These are phyloP conservation scores for Eleutherodactylus coqui DNA, from an alignment of 2,797 vertebrate species.

Conservation along the genomic window DNA sequence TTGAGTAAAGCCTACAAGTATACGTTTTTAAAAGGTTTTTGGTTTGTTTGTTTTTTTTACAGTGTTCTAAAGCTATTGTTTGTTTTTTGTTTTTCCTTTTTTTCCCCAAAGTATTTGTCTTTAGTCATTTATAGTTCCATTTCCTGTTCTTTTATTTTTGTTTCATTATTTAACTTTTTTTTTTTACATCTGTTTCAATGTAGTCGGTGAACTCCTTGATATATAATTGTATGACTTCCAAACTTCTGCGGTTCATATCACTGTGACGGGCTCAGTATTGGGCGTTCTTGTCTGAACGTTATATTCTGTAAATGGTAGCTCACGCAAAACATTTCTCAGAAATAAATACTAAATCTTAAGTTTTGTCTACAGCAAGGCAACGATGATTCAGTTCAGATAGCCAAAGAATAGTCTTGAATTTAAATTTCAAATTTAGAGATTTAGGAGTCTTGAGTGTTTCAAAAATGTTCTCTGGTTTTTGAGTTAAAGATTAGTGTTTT, in stretches of 20 bases:
- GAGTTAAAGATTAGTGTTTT: neutral
- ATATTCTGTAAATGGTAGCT: neutral
- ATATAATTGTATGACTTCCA: neutral
- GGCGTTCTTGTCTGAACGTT: neutral
- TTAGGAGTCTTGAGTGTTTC: neutral
- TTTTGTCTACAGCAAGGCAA: slow-evolving; percentile 64
- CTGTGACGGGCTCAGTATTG: neutral
- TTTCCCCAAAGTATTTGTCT: slow-evolving; percentile 18
- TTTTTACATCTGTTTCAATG: slow-evolving; percentile 6
- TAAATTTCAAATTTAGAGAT: neutral
- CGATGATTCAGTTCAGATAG: neutral
- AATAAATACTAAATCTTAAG: slow-evolving; percentile 50
- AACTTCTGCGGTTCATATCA: neutral
- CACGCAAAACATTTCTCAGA: neutral
- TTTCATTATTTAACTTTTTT: neutral
- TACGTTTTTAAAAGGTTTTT: neutral
- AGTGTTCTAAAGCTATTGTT: slow-evolving; percentile 55
- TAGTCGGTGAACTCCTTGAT: neutral
- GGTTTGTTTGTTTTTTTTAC: slow-evolving; percentile 43
- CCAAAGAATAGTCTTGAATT: neutral
- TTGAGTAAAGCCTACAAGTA: neutral
- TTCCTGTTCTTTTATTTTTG: slow-evolving; percentile 11
- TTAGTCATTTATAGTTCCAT: slow-evolving; percentile 17
- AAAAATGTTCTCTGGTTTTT: neutral
- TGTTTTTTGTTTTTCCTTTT: slow-evolving; percentile 65